Evolutionary conservation across 2,113 vertebrate species (phyloP), one percentile per base, ranked within the genome.

Genomic region (Leucopsar rothschildi): DNA sequence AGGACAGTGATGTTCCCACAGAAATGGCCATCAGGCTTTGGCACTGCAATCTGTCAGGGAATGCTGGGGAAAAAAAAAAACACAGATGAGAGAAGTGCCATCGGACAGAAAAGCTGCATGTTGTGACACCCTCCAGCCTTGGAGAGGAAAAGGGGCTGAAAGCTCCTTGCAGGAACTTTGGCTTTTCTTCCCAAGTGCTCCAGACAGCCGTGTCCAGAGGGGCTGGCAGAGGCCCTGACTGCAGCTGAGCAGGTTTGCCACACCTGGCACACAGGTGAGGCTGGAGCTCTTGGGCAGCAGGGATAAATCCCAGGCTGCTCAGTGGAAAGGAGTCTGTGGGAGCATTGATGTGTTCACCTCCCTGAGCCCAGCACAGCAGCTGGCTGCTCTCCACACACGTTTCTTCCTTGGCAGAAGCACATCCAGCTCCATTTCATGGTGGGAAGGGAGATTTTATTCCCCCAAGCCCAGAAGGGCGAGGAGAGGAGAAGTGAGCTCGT

Each of bases 321-420:
- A 0, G 2, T 42, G 17, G 20, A 3, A 31, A 22, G 3, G 3
- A 65, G n/a, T 37, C n/a, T 37, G 15, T 44, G 57, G 33, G 40
- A 49, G 1, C 66, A 7, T 19, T 12, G 6, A 8, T 5, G 15
- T 47, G 22, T 7, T 66, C 37, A 3, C 33, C 27, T 22, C 21
- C 37, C 22, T 16, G 47, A 35, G 25, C 64, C 3, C 35, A 35
- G 33, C 49, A 71, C 39, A 20, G 64, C 29, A 5, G 5, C 15
- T 59, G 53, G 28, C 68, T 83, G 47, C 79, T 82, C 7, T 25
- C 33, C 53, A 35, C 59, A 15, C n/a, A 11, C 7, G 2, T 40
- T 82, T 52, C 13, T 50, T 44, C 42, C 75, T 39, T 71, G 65
- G 50, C 88, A 49, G 5, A 4, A 21, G 39, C 70, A 61, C 59